These are phyloP conservation scores for Piscicola geometra DNA, from an alignment of 2,888 invertebrate genomes.

Conservation along the genomic window DNA sequence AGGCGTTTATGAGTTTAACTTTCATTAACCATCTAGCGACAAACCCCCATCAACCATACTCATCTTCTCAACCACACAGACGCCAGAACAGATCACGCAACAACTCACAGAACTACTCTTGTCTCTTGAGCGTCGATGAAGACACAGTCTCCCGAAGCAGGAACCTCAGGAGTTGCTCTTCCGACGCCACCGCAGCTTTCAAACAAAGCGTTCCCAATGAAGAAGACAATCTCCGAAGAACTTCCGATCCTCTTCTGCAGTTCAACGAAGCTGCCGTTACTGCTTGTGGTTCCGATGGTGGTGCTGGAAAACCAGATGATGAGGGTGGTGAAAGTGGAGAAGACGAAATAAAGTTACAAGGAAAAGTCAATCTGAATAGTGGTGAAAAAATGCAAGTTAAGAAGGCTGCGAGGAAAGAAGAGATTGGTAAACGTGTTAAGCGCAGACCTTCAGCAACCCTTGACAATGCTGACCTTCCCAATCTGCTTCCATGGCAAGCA, in stretches of 20 bases:
- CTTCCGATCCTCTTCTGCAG: constrained; percentile 25
- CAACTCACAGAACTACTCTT: background rate
- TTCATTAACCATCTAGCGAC: too few relatives aligned
- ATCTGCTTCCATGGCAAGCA: too few relatives aligned
- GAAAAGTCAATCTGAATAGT: too few relatives aligned
- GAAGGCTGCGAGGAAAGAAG: too few relatives aligned
- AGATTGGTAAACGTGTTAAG: background rate
- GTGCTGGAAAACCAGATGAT: background rate
- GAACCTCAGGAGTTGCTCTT: constrained; percentile 37
- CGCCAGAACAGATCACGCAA: background rate
- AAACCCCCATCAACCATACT: too few relatives aligned
- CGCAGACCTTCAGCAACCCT: too few relatives aligned
- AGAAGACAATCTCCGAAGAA: constrained; percentile 5
- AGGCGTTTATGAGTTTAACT: too few relatives aligned
- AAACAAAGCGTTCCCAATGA: background rate
- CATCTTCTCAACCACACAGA: background rate
- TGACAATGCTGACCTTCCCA: too few relatives aligned
- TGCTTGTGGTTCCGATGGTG: background rate
- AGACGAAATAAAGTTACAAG: too few relatives aligned
- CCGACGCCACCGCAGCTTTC: constrained; percentile 35
- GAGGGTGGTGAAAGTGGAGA: background rate
- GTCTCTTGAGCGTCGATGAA: background rate
- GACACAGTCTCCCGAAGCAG: background rate
- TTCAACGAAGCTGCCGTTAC: background rate
- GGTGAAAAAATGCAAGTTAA: too few relatives aligned